Conservation (phyloP, 2,888 invertebrate genomes). For the Acrobasis suavella region DNA sequence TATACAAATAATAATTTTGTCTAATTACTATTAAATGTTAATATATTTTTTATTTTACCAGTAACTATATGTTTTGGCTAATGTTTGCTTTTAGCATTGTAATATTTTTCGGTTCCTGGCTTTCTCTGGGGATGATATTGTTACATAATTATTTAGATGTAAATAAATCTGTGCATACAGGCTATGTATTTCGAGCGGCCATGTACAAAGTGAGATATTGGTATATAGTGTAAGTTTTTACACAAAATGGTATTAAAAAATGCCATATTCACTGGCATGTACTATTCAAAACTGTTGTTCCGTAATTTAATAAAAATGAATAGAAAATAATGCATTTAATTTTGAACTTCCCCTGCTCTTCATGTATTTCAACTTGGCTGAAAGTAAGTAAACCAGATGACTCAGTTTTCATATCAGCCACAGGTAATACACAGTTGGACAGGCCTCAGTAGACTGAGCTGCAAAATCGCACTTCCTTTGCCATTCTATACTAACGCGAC, state of each 20-base stretch:
- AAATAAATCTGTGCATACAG: conserved; percentile 42
- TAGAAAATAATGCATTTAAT: background rate
- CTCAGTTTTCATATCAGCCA: too few relatives aligned
- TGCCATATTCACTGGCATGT: conserved; percentile 68
- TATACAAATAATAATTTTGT: conserved; percentile 14
- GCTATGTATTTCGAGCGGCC: conserved; percentile 52
- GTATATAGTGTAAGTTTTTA: conserved; percentile 64
- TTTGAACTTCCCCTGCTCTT: background rate
- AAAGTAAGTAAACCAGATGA: too few relatives aligned
- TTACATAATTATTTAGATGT: conserved; percentile 49
- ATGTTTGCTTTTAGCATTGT: conserved; percentile 2
- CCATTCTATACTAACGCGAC: too few relatives aligned
- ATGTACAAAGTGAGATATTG: conserved; percentile 57
- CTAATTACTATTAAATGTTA: conserved; percentile 17
- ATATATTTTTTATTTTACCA: conserved; percentile 17
- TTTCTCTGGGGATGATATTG: conserved; percentile 27
- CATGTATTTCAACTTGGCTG: too few relatives aligned
- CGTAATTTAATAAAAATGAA: conserved; percentile 59
- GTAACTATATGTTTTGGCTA: background rate
- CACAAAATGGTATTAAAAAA: conserved; percentile 57
- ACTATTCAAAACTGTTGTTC: conserved; percentile 69
- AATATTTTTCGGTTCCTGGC: conserved; percentile 8
- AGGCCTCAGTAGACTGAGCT: too few relatives aligned
- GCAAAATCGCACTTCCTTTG: too few relatives aligned
- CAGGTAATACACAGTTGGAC: too few relatives aligned